Percentiles rank a stretch among this genome's conserved stretches.
Conservation (phyloP, 2,113 vertebrate genomes). For the Heloderma charlesbogerti region DNA sequence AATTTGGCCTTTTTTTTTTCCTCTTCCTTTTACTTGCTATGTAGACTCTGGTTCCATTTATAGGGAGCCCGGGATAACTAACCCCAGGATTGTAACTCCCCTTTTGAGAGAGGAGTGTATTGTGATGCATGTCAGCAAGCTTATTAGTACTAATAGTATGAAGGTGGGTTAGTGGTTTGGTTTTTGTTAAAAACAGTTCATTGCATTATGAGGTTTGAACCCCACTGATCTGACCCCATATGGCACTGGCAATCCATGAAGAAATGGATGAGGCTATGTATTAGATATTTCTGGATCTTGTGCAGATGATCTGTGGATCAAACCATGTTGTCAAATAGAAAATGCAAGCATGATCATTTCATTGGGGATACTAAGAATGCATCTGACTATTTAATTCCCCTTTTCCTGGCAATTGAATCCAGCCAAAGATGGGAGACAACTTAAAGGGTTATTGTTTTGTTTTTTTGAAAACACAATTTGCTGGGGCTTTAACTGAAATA, state of each 20-base stretch:
- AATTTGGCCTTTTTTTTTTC: background rate
- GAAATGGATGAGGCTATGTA: background rate
- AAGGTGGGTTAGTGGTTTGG: background rate
- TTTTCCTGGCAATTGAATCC: constrained; percentile 29
- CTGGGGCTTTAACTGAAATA: constrained; percentile 55
- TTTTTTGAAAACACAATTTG: constrained; percentile 20
- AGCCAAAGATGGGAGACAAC: constrained; percentile 53
- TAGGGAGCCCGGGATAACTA: background rate
- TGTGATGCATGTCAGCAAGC: constrained; percentile 10
- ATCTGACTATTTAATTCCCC: background rate
- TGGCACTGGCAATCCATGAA: constrained; percentile 23
- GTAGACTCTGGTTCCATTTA: constrained; percentile 47
- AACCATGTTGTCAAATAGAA: constrained; percentile 66
- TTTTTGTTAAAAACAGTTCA: background rate
- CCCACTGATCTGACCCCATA: background rate
- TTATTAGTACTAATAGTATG: constrained; percentile 13
- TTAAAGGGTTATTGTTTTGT: constrained; percentile 7
- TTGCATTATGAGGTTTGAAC: constrained; percentile 21
- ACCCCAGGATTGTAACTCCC: constrained; percentile 29
- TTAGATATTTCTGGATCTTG: constrained; percentile 36
- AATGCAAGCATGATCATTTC: constrained; percentile 32
- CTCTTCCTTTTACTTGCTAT: background rate
- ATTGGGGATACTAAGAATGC: constrained; percentile 45
- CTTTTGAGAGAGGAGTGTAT: constrained; percentile 22
- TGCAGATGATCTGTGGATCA: constrained; percentile 31